phyloP scores from a whole-genome alignment of 2,888 invertebrate genomes.

The Cephus sareptanus region DNA sequence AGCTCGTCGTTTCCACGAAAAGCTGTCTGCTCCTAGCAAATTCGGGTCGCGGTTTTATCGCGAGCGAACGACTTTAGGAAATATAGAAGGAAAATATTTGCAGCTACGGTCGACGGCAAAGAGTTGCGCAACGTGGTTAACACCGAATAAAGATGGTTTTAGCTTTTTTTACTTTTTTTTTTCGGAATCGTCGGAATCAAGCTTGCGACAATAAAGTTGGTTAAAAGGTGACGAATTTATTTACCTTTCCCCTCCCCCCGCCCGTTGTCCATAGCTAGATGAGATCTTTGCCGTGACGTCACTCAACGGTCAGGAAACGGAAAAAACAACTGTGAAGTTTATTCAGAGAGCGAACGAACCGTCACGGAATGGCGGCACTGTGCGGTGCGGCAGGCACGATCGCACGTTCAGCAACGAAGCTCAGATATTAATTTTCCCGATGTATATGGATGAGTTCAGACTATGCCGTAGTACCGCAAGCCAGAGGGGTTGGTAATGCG shows the following conservation, averaged over 20 bases:
- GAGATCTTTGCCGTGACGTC: neutral
- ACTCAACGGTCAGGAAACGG: constrained; percentile 11
- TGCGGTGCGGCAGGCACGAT: neutral
- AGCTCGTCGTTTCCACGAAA: neutral
- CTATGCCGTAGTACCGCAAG: neutral
- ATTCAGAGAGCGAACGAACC: constrained; percentile 53
- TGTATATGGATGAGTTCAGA: constrained; percentile 63
- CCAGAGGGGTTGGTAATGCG: constrained; percentile 8
- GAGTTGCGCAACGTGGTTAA: neutral
- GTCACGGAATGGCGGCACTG: constrained; percentile 9
- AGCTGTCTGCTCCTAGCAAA: neutral
- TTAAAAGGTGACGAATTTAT: constrained; percentile 34
- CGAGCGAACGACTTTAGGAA: neutral
- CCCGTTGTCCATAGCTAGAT: neutral
- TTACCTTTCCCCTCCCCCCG: neutral
- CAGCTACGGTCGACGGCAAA: neutral
- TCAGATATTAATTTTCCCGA: constrained; percentile 63
- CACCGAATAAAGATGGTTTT: neutral
- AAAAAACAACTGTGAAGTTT: constrained; percentile 44
- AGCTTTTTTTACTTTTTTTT: neutral
- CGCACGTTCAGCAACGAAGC: constrained; percentile 30
- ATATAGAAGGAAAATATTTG: neutral
- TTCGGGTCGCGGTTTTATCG: neutral
- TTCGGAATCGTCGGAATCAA: neutral
- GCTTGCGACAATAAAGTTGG: constrained; percentile 30